These are phyloP conservation scores for Phaetusa simplex DNA, from an alignment of 2,113 vertebrate genomes.

Conservation along the genomic window DNA sequence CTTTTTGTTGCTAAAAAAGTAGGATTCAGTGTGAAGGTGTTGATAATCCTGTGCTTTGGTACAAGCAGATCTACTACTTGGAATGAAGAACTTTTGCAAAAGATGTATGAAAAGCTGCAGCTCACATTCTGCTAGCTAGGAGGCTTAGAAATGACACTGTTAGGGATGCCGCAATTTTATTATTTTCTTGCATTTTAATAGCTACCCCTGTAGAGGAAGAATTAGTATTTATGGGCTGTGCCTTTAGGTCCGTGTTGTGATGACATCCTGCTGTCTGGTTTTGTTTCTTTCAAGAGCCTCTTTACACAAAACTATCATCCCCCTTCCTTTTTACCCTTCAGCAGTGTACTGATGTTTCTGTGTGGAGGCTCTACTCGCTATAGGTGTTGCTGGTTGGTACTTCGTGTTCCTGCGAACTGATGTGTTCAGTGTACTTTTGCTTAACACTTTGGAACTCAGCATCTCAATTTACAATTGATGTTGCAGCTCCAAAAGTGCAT, in stretches of 20 bases:
- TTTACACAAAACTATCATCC: neutral
- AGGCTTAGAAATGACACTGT: neutral
- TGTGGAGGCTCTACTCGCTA: neutral
- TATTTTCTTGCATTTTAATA: conserved; percentile 19
- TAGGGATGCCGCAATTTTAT: neutral
- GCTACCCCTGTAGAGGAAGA: neutral
- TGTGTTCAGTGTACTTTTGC: neutral
- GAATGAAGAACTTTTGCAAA: neutral
- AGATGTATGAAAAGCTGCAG: neutral
- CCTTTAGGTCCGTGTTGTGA: neutral
- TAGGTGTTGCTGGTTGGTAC: neutral
- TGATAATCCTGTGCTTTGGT: neutral
- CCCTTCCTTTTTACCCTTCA: conserved; percentile 4
- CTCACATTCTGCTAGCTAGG: neutral
- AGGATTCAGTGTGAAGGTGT: neutral
- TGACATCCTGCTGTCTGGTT: neutral
- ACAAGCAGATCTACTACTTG: neutral
- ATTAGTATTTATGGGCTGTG: neutral
- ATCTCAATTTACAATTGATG: neutral
- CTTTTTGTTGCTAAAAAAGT: neutral
- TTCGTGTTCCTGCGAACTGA: neutral
- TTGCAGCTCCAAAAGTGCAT: neutral
- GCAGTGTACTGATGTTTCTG: neutral
- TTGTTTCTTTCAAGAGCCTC: conserved; percentile 25
- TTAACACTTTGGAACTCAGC: neutral